Percentiles rank a stretch among this genome's conserved stretches.
These are phyloP conservation scores for Myoxocephalus aenaeus DNA, from an alignment of 2,797 vertebrate genomes.

Conservation along the genomic window DNA sequence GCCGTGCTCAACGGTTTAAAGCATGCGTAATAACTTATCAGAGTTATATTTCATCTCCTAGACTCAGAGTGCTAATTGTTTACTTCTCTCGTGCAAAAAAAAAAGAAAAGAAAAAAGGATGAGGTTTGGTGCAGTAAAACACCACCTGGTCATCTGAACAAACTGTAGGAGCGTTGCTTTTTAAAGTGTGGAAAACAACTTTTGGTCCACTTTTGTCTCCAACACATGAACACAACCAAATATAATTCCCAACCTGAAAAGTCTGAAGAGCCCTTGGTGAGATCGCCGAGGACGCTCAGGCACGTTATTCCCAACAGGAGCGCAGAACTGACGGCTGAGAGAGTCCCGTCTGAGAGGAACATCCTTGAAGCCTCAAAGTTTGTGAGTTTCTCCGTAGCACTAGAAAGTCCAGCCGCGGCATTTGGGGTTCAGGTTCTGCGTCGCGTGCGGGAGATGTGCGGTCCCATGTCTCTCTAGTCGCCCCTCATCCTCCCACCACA, in stretches of 20 bases:
- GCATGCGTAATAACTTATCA: neutral
- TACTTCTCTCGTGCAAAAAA: neutral
- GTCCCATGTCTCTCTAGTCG: constrained; percentile 73
- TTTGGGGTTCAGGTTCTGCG: constrained; percentile 40
- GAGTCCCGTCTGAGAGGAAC: constrained; percentile 85
- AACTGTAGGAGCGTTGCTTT: neutral
- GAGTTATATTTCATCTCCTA: neutral
- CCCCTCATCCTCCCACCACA: constrained; percentile 70
- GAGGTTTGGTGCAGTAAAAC: neutral
- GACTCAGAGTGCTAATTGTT: neutral
- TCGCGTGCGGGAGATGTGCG: constrained; percentile 61
- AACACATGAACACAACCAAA: neutral
- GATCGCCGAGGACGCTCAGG: constrained; percentile 82
- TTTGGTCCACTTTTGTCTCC: neutral
- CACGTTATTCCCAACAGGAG: constrained; percentile 87
- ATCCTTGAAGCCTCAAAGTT: constrained; percentile 86
- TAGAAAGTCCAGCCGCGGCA: constrained; percentile 63
- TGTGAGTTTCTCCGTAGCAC: constrained; percentile 62
- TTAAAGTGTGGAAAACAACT: neutral
- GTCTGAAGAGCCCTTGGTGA: constrained; percentile 84
- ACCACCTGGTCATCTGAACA: neutral
- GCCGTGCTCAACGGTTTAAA: neutral
- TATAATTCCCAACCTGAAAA: constrained; percentile 85
- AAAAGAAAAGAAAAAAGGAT: neutral
- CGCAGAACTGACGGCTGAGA: constrained; percentile 81